These are phyloP conservation scores for Apostichopus leukothele DNA, from an alignment of 53 echinoderm and acorn worm species.

Conservation along the genomic window DNA sequence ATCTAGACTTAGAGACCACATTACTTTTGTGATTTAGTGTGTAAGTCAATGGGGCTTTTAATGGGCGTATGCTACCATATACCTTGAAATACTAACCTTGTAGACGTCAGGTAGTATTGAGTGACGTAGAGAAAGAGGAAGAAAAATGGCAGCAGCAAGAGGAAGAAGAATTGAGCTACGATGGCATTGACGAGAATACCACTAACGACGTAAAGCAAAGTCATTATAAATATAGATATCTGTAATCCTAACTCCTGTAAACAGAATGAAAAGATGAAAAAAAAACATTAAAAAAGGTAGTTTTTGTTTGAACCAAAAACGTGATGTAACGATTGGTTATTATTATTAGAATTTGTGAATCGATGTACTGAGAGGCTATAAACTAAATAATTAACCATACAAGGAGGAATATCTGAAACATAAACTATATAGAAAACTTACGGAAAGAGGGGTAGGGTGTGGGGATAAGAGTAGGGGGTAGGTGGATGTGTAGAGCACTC, in stretches of 20 bases:
- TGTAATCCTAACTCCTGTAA: conserved; percentile 19
- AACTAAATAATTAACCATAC: not conserved
- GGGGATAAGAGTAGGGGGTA: no score
- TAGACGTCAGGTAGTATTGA: conserved; percentile 26
- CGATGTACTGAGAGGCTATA: not conserved
- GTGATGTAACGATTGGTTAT: no score
- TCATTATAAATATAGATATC: conserved; percentile 20
- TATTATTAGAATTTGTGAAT: no score
- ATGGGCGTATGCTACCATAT: not conserved
- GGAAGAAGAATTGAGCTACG: conserved; percentile 42
- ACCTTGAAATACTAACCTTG: conserved; percentile 11
- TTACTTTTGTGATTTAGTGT: no score
- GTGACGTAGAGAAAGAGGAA: conserved; percentile 35
- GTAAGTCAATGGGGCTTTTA: no score
- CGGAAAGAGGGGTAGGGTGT: not conserved
- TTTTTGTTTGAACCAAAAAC: no score
- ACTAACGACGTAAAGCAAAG: not conserved
- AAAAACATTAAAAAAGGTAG: not conserved
- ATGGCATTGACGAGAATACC: conserved; percentile 38
- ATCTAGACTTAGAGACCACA: no score
- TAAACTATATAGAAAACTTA: not conserved
- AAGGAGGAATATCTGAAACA: not conserved
- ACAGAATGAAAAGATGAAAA: not conserved
- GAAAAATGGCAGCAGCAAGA: conserved; percentile 39
- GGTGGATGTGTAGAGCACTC: no score